Evolutionary conservation across 1,140 invertebrate species (phyloP), one percentile per base, ranked within the genome.

Genomic region (Leguminivora glycinivorella): DNA sequence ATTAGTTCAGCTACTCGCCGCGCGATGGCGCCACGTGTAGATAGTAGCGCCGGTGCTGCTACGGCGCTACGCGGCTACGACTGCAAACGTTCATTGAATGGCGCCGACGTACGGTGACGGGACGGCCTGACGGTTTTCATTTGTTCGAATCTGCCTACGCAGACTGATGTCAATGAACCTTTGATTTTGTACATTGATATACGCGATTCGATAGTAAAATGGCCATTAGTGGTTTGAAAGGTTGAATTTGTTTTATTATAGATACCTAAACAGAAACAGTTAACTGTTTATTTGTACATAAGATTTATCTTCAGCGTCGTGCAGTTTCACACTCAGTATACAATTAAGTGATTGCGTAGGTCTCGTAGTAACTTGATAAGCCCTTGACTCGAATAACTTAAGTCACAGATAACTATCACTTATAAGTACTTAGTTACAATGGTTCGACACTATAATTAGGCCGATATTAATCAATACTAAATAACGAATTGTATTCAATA

Each of bases 91-190:
- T 79, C 76, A 78, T 74, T 71, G 69, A 73, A 63, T 63, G 58
- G 58, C 58, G 25, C 58, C 25, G 17, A 34, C 66, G 66, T 43
- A 67, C 58, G 58, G 34, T 40, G 31, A 67, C 43, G 67, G 25
- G 25, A 24, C 25, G 14, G 40, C 12, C 67, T 12, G 22, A 14
- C 67, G 17, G 19, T 34, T 67, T 40, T 67, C 43, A 22, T 56
- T 63, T 63, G 26, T 63, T 63, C 58, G 58, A 63, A 29, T 17
- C 58, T 63, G 58, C 58, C 58, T 85, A 87, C 85, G 79, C 82
- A 82, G 47, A 52, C 47, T 56, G 79, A 77, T 80, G 84, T 89
- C 87, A 89, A 88, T 79, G 87, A 89, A 86, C 88, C 75, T 79
- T 72, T 77, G 73, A 80, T 80, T 81, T 80, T 85, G 52, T 66